Evolutionary conservation across 1,140 invertebrate species (phyloP).

Genomic region (Lucilia cuprina): DNA sequence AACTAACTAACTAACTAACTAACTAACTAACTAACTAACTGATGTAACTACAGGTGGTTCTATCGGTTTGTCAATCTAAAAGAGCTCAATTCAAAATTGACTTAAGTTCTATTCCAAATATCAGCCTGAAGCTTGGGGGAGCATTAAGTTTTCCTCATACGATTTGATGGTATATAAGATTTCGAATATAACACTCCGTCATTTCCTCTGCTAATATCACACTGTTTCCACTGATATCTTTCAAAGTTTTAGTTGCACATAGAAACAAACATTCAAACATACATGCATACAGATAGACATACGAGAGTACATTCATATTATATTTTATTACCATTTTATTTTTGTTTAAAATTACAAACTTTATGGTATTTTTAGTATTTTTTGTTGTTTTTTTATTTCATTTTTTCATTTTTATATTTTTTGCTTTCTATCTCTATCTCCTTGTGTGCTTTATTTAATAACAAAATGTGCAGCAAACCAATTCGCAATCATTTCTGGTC

Average conservation of each 20-base stretch:
- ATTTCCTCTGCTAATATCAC: no score
- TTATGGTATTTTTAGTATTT: neutral
- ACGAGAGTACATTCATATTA: neutral
- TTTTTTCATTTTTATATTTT: neutral
- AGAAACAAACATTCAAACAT: neutral
- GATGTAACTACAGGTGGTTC: no score
- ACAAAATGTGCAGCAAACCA: neutral
- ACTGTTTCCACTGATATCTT: neutral
- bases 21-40: no score
- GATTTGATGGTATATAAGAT: no score
- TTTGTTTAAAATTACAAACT: neutral
- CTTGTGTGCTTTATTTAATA: neutral
- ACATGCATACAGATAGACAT: no score
- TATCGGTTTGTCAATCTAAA: no score
- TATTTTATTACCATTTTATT: neutral
- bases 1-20: no score
- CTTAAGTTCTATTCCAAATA: no score
- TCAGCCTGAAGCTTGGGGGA: no score
- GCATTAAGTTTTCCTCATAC: no score
- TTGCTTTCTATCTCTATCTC: neutral
- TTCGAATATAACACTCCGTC: no score
- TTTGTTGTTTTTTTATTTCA: neutral
- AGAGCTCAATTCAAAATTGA: no score
- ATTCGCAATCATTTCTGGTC: conserved; percentile 7
- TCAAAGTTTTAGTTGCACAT: neutral